Percentiles rank a stretch among this genome's conserved stretches.
phyloP scores from a whole-genome alignment of 1,140 invertebrate species.

The Venturia canescens region DNA sequence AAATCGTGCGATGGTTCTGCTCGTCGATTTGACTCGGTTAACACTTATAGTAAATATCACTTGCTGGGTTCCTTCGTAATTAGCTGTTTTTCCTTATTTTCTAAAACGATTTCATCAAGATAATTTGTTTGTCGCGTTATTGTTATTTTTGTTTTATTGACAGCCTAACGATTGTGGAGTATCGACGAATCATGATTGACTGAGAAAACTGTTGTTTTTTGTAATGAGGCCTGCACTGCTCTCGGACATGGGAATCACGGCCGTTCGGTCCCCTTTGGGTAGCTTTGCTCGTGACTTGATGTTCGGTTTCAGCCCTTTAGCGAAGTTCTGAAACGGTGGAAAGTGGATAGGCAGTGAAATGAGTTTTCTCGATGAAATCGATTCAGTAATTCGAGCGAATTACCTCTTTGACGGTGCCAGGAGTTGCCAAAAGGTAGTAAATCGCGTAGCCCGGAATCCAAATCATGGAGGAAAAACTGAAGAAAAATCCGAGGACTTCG shows the following conservation, averaged over 20 bases:
- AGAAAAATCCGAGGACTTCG: slow-evolving; percentile 82
- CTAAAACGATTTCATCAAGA: slow-evolving; percentile 35
- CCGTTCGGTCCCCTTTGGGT: slow-evolving; percentile 72
- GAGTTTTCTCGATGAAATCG: too few species aligned
- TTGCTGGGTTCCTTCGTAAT: too few species aligned
- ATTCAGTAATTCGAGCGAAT: too few species aligned
- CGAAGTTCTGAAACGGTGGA: slow-evolving; percentile 72
- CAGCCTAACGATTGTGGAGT: slow-evolving; percentile 30
- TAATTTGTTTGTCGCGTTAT: neutral
- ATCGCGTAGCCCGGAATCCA: slow-evolving; percentile 84
- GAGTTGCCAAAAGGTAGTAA: slow-evolving; percentile 76
- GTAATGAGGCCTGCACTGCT: slow-evolving; percentile 74
- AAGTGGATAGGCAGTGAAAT: too few species aligned
- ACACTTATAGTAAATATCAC: too few species aligned
- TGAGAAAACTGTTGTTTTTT: slow-evolving; percentile 73
- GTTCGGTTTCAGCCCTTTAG: slow-evolving; percentile 74
- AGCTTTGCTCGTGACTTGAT: slow-evolving; percentile 75
- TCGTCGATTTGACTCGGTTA: too few species aligned
- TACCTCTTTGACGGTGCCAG: slow-evolving; percentile 78
- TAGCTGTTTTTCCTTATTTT: too few species aligned
- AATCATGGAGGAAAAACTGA: slow-evolving; percentile 87
- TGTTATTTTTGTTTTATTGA: neutral
- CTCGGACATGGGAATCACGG: slow-evolving; percentile 76
- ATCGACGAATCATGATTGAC: slow-evolving; percentile 65
- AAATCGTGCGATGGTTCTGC: too few species aligned